These are phyloP conservation scores for Amiota mariae DNA, from an alignment of 2,888 invertebrate species.

Conservation along the genomic window DNA sequence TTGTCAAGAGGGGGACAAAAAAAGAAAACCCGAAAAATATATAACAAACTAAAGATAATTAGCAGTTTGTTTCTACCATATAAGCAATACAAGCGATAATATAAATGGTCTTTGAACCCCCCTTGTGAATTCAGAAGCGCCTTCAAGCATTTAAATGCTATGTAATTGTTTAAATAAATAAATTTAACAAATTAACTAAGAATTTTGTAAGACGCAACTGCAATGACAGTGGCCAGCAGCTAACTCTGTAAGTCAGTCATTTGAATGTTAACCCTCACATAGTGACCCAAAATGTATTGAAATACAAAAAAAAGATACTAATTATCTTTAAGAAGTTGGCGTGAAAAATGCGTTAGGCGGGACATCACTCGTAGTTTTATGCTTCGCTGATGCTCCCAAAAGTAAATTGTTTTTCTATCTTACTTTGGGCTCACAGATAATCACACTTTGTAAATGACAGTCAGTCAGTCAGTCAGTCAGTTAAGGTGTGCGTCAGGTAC, in stretches of 20 bases:
- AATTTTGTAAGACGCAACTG: background rate
- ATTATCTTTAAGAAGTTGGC: background rate
- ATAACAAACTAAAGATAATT: background rate
- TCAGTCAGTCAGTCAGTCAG: too few relatives aligned
- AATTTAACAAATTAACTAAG: background rate
- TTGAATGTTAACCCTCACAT: background rate
- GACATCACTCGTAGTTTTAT: background rate
- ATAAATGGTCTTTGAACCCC: constrained; percentile 8
- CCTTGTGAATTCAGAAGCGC: background rate
- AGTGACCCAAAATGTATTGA: constrained; percentile 1
- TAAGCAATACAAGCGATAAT: too few relatives aligned
- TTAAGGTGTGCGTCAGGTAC: too few relatives aligned
- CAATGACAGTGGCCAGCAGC: background rate
- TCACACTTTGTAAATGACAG: constrained; percentile 10
- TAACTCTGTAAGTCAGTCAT: too few relatives aligned
- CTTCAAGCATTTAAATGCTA: constrained; percentile 2
- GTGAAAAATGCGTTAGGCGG: background rate
- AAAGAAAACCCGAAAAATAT: background rate
- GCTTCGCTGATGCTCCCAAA: constrained; percentile 19
- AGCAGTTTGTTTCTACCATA: background rate
- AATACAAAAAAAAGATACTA: background rate
- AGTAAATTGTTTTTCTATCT: constrained; percentile 1
- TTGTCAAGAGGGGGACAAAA: background rate
- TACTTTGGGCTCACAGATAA: constrained; percentile 4
- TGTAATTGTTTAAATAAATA: constrained; percentile 22